Conservation (phyloP, 2,113 vertebrate genomes). For the Ophiodon elongatus region DNA sequence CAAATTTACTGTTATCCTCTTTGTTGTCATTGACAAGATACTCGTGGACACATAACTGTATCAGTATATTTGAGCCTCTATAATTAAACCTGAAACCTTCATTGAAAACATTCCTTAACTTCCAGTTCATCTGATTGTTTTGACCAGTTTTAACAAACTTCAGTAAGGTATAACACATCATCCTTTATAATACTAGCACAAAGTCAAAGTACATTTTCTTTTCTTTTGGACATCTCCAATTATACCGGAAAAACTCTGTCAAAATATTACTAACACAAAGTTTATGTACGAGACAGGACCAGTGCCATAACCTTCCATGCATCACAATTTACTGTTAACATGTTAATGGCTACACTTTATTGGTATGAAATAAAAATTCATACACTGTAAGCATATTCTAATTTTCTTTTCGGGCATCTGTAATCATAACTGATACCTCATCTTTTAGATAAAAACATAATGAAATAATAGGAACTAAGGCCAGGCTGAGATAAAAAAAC, state of each 20-base stretch:
- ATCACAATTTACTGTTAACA: neutral
- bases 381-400: no score
- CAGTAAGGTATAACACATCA: no score
- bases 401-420: neutral
- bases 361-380: no score
- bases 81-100: neutral
- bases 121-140: neutral
- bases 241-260: no score
- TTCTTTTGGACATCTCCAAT: no score
- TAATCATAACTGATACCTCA: neutral
- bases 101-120: neutral
- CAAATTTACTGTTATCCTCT: neutral
- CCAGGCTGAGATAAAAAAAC: no score
- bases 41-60: neutral
- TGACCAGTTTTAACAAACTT: neutral
- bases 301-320: neutral
- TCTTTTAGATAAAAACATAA: no score
- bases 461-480: no score
- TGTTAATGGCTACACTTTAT: no score
- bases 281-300: no score
- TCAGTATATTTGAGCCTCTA: neutral
- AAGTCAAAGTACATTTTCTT: neutral
- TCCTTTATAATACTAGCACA: neutral
- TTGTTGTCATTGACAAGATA: neutral
- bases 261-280: no score